Evolutionary conservation across 2,888 invertebrate species (phyloP).

Genomic region (Creontiades dilutus): DNA sequence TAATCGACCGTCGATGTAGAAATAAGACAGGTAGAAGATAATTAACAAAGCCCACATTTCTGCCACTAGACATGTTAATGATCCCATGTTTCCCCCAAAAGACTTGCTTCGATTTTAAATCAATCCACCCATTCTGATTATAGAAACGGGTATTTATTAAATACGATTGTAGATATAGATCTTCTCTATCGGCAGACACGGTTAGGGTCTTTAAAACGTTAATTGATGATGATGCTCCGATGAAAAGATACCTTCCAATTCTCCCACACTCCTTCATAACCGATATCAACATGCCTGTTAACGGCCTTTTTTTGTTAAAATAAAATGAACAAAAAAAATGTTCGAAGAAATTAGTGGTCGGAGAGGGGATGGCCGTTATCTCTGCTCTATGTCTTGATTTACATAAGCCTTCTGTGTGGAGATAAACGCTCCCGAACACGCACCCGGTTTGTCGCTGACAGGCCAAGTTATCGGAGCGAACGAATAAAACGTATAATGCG

Average conservation of each 20-base stretch:
- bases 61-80: too few species aligned
- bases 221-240: too few species aligned
- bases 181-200: too few species aligned
- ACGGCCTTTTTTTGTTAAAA: neutral
- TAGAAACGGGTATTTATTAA: too few species aligned
- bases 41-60: too few species aligned
- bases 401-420: constrained; percentile 65
- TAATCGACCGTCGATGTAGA: too few species aligned
- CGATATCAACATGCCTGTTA: constrained; percentile 1
- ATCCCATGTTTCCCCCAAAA: too few species aligned
- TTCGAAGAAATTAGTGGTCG: constrained; percentile 8
- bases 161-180: too few species aligned
- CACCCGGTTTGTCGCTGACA: constrained; percentile 56
- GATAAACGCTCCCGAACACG: constrained; percentile 59
- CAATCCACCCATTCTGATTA: too few species aligned
- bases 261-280: neutral
- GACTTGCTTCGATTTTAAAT: too few species aligned
- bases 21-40: too few species aligned
- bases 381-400: constrained; percentile 53
- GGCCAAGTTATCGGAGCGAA: constrained; percentile 35
- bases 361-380: constrained; percentile 14
- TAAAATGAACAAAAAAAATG: neutral
- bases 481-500: constrained; percentile 30
- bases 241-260: neutral
- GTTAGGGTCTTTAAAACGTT: too few species aligned